Evolutionary conservation across 2,797 vertebrate species (phyloP).

Genomic region (Phoxinus dragarum): DNA sequence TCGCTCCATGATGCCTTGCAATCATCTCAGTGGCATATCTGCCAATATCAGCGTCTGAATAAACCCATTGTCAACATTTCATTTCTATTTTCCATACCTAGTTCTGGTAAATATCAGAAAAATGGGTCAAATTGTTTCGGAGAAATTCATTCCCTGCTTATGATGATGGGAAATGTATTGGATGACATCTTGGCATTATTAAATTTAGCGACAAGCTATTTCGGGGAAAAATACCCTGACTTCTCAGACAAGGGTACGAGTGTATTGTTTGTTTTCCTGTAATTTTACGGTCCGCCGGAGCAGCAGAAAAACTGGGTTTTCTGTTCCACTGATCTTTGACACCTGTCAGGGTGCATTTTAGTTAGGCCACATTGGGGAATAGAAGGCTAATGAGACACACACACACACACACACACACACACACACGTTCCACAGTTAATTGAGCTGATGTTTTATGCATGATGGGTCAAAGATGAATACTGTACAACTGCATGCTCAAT

Average conservation of each 20-base stretch:
- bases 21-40: conserved; percentile 39
- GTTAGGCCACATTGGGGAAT: conserved; percentile 36
- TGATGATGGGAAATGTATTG: conserved; percentile 52
- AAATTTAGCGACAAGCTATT: conserved; percentile 45
- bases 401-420: conserved; percentile 27
- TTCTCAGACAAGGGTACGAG: conserved; percentile 40
- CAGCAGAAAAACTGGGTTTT: conserved; percentile 49
- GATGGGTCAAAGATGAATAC: conserved; percentile 43
- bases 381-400: conserved; percentile 50
- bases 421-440: conserved; percentile 37
- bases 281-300: conserved; percentile 51
- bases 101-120: conserved; percentile 6
- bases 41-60: conserved; percentile 39
- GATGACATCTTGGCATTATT: conserved; percentile 38
- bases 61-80: conserved; percentile 5
- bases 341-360: conserved; percentile 51
- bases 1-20: conserved; percentile 36
- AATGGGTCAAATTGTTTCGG: conserved; percentile 30
- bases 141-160: conserved; percentile 31
- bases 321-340: conserved; percentile 52
- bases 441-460: conserved; percentile 57
- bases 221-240: conserved; percentile 38
- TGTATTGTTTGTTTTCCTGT: conserved; percentile 57
- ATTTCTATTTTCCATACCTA: conserved; percentile 21
- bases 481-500: conserved; percentile 41